Conservation (phyloP, 2,888 invertebrate genomes). For the Melieria omissa region DNA sequence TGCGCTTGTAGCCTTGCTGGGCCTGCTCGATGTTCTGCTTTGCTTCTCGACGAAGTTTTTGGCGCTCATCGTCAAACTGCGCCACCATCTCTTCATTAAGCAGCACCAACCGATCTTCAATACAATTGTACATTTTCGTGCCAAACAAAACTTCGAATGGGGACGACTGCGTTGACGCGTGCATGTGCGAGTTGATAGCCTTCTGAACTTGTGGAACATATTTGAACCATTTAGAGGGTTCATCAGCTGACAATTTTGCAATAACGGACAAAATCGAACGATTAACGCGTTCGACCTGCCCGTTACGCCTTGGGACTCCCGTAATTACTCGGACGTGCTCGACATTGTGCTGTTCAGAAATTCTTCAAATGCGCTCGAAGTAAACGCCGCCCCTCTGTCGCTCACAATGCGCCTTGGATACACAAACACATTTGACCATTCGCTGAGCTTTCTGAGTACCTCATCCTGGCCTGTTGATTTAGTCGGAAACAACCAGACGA, state of each 20-base stretch:
- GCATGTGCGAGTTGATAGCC: conserved; percentile 27
- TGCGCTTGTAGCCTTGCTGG: conserved; percentile 35
- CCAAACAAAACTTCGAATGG: conserved; percentile 40
- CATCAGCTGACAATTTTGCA: conserved; percentile 17
- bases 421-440: no score
- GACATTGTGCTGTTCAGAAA: no score
- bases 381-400: no score
- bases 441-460: no score
- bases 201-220: conserved; percentile 31
- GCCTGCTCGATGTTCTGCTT: conserved; percentile 34
- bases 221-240: conserved; percentile 36
- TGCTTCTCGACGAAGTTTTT: conserved; percentile 26
- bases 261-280: conserved; percentile 28
- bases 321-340: neutral
- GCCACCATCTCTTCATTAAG: conserved; percentile 20
- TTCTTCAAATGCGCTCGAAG: no score
- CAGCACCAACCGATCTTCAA: conserved; percentile 12
- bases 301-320: neutral
- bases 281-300: conserved; percentile 3
- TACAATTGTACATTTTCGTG: conserved; percentile 24
- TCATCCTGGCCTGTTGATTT: no score
- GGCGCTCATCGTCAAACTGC: conserved; percentile 25
- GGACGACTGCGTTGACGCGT: conserved; percentile 24
- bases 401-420: no score
- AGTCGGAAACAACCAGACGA: no score